Conservation (phyloP, 1,140 invertebrate species). For the Fopius arisanus region DNA sequence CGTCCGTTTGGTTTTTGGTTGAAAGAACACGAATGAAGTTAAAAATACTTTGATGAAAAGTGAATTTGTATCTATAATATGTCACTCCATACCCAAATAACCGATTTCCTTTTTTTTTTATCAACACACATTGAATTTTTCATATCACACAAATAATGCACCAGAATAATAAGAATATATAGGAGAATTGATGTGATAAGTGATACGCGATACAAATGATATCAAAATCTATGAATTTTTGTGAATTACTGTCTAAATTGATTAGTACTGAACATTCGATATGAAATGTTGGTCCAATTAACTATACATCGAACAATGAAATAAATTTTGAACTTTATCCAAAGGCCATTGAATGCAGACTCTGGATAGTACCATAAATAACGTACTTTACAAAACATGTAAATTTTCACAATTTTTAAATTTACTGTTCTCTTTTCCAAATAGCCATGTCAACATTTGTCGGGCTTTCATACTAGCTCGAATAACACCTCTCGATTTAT, state of each 20-base stretch:
- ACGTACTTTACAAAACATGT: constrained; percentile 74
- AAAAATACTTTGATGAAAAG: background rate
- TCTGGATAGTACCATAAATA: background rate
- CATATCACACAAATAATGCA: background rate
- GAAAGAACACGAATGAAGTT: background rate
- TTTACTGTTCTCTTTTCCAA: constrained; percentile 88
- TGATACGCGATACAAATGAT: background rate
- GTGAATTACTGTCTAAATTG: background rate
- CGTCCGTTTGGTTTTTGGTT: background rate
- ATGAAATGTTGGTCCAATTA: background rate
- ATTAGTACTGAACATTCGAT: background rate
- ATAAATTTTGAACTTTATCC: background rate
- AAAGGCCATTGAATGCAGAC: background rate
- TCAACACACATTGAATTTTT: background rate
- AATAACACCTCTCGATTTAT: constrained; percentile 82
- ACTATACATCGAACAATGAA: background rate
- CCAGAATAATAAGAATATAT: background rate
- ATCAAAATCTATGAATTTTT: background rate
- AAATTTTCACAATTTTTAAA: constrained; percentile 92
- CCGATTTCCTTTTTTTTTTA: no score
- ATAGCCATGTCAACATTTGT: constrained; percentile 89
- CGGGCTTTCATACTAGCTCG: constrained; percentile 87
- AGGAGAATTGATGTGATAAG: no score
- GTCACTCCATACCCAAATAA: no score
- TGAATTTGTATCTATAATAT: background rate